These are phyloP conservation scores for Petromus typicus DNA, from an alignment of 2,113 vertebrate genomes.

Conservation along the genomic window DNA sequence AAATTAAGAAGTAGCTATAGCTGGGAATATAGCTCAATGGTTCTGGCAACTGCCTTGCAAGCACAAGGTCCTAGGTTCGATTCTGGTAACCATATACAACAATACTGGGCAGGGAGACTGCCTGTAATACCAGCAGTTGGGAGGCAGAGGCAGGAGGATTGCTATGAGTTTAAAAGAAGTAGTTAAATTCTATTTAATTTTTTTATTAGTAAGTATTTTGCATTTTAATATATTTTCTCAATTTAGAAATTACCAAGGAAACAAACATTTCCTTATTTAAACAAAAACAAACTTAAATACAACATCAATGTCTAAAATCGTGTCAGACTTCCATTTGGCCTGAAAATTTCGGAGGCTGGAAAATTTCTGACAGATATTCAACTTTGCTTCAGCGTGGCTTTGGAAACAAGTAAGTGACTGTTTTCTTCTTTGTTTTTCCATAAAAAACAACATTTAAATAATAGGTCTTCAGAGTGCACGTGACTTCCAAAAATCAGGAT, in stretches of 20 bases:
- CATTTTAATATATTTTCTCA: background rate
- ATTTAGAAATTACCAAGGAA: background rate
- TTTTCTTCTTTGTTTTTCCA: background rate
- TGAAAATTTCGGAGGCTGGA: conserved; percentile 36
- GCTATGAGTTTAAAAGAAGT: background rate
- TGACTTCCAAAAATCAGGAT: background rate
- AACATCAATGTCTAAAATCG: background rate
- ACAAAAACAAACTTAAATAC: background rate
- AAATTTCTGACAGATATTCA: conserved; percentile 49
- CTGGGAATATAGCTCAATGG: too few relatives aligned
- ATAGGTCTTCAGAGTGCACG: background rate
- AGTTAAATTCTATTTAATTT: background rate
- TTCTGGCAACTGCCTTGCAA: too few relatives aligned
- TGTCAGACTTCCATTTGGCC: background rate
- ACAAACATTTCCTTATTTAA: background rate
- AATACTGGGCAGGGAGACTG: too few relatives aligned
- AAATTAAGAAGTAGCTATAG: conserved; percentile 9
- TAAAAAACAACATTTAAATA: conserved; percentile 6
- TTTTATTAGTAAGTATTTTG: too few relatives aligned
- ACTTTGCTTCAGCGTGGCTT: background rate
- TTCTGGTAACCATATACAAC: too few relatives aligned
- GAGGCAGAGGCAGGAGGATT: background rate
- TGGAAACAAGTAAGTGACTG: background rate
- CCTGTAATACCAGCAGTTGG: too few relatives aligned
- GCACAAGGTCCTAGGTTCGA: too few relatives aligned